Evolutionary conservation across 2,113 vertebrate genomes (phyloP), one percentile per base, ranked within the genome.

Genomic region (Pholis gunnellus): DNA sequence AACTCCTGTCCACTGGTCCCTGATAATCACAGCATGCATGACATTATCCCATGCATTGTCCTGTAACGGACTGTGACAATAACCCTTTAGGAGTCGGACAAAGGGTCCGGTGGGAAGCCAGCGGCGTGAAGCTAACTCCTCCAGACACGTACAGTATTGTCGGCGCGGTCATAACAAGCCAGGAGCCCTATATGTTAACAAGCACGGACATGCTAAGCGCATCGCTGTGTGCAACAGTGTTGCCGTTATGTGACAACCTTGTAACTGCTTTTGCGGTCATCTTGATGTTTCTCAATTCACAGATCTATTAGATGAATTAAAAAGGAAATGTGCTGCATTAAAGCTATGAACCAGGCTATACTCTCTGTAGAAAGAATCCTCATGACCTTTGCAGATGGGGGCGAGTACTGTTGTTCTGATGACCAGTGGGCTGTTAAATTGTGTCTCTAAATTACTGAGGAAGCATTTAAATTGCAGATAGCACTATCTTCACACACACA

Each of bases 81-180:
- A 73, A 69, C 31, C 63, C 73, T 72, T 42, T 22, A 40, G 18
- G 34, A 40, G 56, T 57, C 38, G 64, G 18, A 78, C 86, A 75
- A 86, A 79, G 17, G 54, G 38, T 48, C 25, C 20, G 4, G 36
- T 6, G 50, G 52, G 44, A 64, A 77, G 60, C 68, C 84, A 54
- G 70, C 77, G 61, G 76, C 18, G 29, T 81, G 88, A 88, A 17
- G 56, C 73, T 88, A 87, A 88, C 81, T 78, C 54, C 50, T 44
- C 36, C 60, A 77, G 88, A 90, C 90, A 75, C 4, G 5, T 65
- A 78, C 77, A 82, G 56, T 78, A 25, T 74, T 86, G 81, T 69
- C 48, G 6, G 17, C 6, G 22, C 48, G 54, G 46, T 36, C 50
- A 61, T 46, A 71, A 85, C 70, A 40, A 56, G 68, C 75, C 11